Evolutionary conservation across 2,797 vertebrate species (phyloP).

Genomic region (Lateolabrax maculatus): DNA sequence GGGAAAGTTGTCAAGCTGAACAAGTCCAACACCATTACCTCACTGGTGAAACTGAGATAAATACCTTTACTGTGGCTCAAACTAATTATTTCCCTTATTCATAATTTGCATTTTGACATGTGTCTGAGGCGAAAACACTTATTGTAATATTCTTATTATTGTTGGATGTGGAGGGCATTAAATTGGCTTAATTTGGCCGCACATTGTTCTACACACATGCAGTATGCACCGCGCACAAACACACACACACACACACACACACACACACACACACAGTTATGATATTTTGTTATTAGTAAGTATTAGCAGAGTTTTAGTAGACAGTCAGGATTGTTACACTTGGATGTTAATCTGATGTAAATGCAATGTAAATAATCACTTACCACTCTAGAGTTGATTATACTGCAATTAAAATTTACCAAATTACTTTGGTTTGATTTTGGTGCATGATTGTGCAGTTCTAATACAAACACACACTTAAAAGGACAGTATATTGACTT

Average conservation of each 20-base stretch:
- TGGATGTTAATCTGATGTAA: not conserved
- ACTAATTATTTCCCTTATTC: conserved; percentile 21
- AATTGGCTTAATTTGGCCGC: conserved; percentile 39
- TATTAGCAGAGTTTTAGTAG: not conserved
- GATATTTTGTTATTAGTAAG: not conserved
- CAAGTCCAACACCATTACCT: conserved; percentile 67
- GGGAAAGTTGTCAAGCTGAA: conserved; percentile 53
- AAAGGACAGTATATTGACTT: conserved; percentile 8
- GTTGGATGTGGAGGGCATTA: conserved; percentile 54
- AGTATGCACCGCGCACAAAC: not conserved
- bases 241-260: not conserved
- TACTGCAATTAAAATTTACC: not conserved
- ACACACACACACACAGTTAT: conserved; percentile 1
- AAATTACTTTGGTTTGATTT: conserved; percentile 1
- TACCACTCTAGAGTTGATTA: not conserved
- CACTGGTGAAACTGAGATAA: conserved; percentile 52
- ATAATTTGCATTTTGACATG: conserved; percentile 30
- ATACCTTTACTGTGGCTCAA: conserved; percentile 24
- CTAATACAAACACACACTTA: conserved; percentile 9
- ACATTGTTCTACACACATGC: conserved; percentile 10
- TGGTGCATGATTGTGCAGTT: not conserved
- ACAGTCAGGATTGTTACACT: not conserved
- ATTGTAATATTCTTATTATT: conserved; percentile 53
- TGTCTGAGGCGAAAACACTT: conserved; percentile 13
- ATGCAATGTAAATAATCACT: not conserved